Evolutionary conservation across 2,888 invertebrate species (phyloP), one percentile per base, ranked within the genome.

Genomic region (Caenorhabditis sinica): DNA sequence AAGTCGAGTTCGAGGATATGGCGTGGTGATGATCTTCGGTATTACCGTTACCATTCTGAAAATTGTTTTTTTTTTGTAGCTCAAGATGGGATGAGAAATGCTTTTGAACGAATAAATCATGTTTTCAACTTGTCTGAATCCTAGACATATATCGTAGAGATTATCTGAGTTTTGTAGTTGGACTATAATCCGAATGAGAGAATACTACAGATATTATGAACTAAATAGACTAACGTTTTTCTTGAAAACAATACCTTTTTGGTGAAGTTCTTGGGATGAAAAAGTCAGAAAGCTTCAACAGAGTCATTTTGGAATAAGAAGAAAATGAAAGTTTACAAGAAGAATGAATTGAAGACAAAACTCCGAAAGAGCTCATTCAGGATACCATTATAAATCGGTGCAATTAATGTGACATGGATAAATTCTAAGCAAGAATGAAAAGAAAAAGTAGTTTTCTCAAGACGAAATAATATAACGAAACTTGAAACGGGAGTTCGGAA

Each of bases 31-130:
- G n/a, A 83, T 66, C 71, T 80, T 79, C 4, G 83, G 83, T 73
- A 83, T 83, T 60, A 83, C 75, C 15, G 83, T 83, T 17, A 83
- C 83, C 83, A 83, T 83, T 28, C 71, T 74, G 81, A 25, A 65
- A 56, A 56, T 28, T 8, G 13, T 28, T 11, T 28, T 56, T 20
- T n/a, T n/a, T n/a, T n/a, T n/a, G n/a, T n/a, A n/a, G n/a, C n/a
- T n/a, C n/a, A n/a, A n/a, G n/a, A n/a, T n/a, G n/a, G n/a, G n/a
- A n/a, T n/a, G n/a, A n/a, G n/a, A n/a, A n/a, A n/a, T n/a, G n/a
- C n/a, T n/a, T n/a, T 23, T 23, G 49, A 53, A 25, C 23, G 4
- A 25, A 49, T 6, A 49, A 4, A 49, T 17, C 17, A 5, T 5
- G n/a, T 17, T 45, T n/a, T n/a, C n/a, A n/a, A n/a, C n/a, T n/a